Evolutionary conservation across 2,888 invertebrate species (phyloP).

Genomic region (Idaea dimidiata): DNA sequence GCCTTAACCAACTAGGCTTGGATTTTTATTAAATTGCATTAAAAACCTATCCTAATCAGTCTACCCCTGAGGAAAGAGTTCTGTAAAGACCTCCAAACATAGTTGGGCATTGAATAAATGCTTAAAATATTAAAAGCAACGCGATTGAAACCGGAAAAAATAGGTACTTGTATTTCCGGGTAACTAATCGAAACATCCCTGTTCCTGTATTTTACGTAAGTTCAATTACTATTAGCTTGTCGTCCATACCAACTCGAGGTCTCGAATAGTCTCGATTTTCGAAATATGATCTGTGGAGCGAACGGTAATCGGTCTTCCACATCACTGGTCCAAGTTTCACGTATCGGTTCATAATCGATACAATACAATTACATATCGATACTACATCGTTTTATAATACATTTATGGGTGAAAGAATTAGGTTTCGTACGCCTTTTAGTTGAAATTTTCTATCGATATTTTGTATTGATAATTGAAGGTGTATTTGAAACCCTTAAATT

Average conservation of each 20-base stretch:
- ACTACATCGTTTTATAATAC: background rate
- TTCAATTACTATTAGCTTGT: background rate
- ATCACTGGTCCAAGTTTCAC: conserved; percentile 56
- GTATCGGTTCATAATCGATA: conserved; percentile 32
- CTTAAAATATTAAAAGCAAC: too few species aligned
- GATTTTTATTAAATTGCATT: too few species aligned
- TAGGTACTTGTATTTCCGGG: too few species aligned
- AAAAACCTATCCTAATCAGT: too few species aligned
- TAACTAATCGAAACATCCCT: too few species aligned
- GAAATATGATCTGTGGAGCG: conserved; percentile 59
- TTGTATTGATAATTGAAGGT: background rate
- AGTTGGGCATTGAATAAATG: too few species aligned
- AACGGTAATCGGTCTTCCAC: conserved; percentile 68
- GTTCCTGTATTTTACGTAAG: background rate
- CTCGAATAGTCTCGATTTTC: conserved; percentile 14
- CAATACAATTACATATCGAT: background rate
- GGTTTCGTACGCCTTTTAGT: background rate
- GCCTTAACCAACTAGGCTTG: too few species aligned
- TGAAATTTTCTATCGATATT: background rate
- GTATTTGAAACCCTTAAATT: background rate
- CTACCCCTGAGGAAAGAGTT: too few species aligned
- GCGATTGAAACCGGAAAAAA: too few species aligned
- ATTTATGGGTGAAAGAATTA: conserved; percentile 10
- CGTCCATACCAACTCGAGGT: background rate
- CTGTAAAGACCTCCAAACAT: too few species aligned